Evolutionary conservation across 2,888 invertebrate species (phyloP), one percentile per base, ranked within the genome.

Genomic region (Candidula unifasciata): DNA sequence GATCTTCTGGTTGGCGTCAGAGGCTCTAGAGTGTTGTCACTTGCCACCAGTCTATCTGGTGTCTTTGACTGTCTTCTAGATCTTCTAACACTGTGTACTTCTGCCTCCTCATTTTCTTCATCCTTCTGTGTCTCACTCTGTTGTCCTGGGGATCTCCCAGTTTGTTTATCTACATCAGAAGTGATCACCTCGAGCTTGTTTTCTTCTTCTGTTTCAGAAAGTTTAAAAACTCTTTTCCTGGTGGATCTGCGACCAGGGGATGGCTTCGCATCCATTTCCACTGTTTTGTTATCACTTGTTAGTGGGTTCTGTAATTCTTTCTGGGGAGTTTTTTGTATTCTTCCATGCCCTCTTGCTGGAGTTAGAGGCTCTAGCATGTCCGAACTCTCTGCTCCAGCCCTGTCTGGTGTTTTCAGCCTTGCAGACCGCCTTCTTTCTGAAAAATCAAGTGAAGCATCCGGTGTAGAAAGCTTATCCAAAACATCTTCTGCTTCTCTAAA

Each of bases 391-490:
- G 57, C 64, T 6, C 35, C 2, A 0, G 37, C 52, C 37, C 81
- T 71, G n/a, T 83, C 83, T 77, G 83, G 83, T 57, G 83, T 83
- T 18, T 82, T 82, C 60, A 81, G 44, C 37, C 81, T 81, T 73
- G 81, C 35, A 13, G 76, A 76, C 30, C 82, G 68, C 33, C 66
- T 44, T n/a, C 24, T 35, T 35, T 10, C 37, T 35, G 68, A 37
- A 21, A 35, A 21, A 13, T 83, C 83, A 27, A 44, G 66, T n/a
- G 83, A 69, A 18, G 13, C 27, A 8, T 76, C 64, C 6, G 77
- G 35, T 24, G 64, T 66, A 37, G 82, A 64, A 13, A 64, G 2
- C 1, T 54, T n/a, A 8, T 16, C 57, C 21, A 64, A n/a, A 30
- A 73, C 74, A 73, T 66, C 76, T 44, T 76, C 74, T 52, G 30